Conservation (phyloP, 2,797 vertebrate species). For the Syngnathus rostellatus region DNA sequence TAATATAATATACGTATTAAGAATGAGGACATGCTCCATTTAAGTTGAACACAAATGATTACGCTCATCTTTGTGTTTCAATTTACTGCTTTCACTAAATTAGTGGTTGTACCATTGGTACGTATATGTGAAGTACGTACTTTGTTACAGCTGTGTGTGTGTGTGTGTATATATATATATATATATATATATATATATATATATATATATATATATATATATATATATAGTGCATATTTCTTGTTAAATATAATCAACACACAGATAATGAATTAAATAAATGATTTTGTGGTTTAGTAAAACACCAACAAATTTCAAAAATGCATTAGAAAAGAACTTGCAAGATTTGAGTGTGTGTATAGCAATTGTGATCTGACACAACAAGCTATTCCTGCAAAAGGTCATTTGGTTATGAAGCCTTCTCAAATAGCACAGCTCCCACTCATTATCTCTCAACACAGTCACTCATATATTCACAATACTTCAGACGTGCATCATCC, state of each 20-base stretch:
- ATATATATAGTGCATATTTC: background rate
- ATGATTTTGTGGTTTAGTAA: constrained; percentile 7
- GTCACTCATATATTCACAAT: constrained; percentile 58
- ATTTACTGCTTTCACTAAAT: no score
- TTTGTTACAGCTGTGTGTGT: no score
- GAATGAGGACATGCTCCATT: constrained; percentile 53
- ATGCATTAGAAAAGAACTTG: constrained; percentile 61
- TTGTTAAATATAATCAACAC: background rate
- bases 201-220: no score
- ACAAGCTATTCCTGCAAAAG: constrained; percentile 62
- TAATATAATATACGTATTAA: constrained; percentile 30
- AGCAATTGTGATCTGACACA: constrained; percentile 52
- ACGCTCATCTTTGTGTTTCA: constrained; percentile 5
- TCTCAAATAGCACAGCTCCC: constrained; percentile 35
- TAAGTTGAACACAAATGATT: constrained; percentile 51
- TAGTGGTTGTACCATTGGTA: no score
- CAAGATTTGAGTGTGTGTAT: constrained; percentile 48
- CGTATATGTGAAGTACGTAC: no score
- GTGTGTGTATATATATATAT: no score
- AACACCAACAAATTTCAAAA: constrained; percentile 61
- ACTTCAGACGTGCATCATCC: constrained; percentile 58
- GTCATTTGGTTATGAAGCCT: constrained; percentile 58
- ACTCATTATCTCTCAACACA: constrained; percentile 35
- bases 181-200: no score
- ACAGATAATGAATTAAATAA: background rate